phyloP scores from a whole-genome alignment of 2,113 vertebrate species.

The Xenotilapia flavipinnis region DNA sequence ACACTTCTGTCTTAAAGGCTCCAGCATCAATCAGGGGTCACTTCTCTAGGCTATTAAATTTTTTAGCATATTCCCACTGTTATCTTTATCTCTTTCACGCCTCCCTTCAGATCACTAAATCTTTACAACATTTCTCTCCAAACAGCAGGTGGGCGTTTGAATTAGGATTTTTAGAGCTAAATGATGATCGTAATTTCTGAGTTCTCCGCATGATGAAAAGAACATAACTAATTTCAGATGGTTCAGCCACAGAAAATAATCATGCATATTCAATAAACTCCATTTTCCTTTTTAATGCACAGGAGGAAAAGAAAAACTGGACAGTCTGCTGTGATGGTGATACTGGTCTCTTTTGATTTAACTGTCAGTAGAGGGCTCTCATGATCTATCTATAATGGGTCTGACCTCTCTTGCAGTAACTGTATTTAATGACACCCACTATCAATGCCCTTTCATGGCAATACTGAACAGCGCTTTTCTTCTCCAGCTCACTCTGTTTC shows the following conservation, averaged over 20 bases:
- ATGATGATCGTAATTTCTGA: constrained; percentile 1
- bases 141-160: constrained; percentile 13
- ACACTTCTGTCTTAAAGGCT: not conserved
- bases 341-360: constrained; percentile 32
- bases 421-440: constrained; percentile 15
- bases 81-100: not conserved
- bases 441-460: constrained; percentile 5
- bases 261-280: not conserved
- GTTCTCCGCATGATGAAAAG: not conserved
- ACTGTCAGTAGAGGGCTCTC: constrained; percentile 59
- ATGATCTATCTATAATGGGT: constrained; percentile 34
- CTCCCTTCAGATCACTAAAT: constrained; percentile 8
- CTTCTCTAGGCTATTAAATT: not conserved
- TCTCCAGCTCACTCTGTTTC: not conserved
- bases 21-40: not conserved
- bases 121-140: constrained; percentile 1
- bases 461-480: constrained; percentile 19
- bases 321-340: not conserved
- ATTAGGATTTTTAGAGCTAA: constrained; percentile 12
- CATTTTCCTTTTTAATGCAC: not conserved
- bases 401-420: constrained; percentile 31
- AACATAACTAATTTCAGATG: not conserved
- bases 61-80: not conserved
- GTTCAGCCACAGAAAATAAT: constrained; percentile 2
- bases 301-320: not conserved